phyloP scores from a whole-genome alignment of 92 coral and sea anemone genomes.

The Porites evermanni region DNA sequence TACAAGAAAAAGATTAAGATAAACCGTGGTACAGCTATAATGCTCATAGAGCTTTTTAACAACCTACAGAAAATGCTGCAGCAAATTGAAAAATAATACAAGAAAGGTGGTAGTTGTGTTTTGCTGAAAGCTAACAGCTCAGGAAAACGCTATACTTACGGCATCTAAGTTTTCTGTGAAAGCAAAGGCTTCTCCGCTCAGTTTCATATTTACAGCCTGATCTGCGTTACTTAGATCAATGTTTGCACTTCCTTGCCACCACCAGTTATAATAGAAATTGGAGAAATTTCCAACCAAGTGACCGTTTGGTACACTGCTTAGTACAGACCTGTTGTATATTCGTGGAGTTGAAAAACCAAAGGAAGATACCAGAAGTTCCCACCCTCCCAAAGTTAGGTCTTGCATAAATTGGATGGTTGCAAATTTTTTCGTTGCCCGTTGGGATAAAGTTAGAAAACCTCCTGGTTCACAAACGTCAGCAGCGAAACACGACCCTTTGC shows the following conservation, averaged over 20 bases:
- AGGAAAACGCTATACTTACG: slow-evolving; percentile 8
- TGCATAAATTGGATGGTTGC: slow-evolving; percentile 9
- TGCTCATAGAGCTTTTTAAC: not conserved
- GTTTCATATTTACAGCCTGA: slow-evolving; percentile 6
- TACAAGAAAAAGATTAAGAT: not conserved
- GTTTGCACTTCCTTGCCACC: slow-evolving; percentile 17
- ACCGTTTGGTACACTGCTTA: not conserved
- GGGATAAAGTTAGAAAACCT: not conserved
- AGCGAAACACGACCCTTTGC: slow-evolving; percentile 26
- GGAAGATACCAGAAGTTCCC: slow-evolving; percentile 1
- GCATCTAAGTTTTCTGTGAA: not conserved
- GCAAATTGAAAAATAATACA: too few species aligned
- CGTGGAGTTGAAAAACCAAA: slow-evolving; percentile 10
- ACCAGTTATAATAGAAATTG: slow-evolving; percentile 9
- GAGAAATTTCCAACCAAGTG: slow-evolving; percentile 19
- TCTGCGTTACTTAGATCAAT: not conserved
- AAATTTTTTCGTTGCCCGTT: not conserved
- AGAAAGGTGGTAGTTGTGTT: not conserved
- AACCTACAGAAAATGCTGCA: not conserved
- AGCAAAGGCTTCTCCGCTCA: slow-evolving; percentile 6
- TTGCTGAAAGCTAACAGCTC: not conserved
- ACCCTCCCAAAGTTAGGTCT: not conserved
- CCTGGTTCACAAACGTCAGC: slow-evolving; percentile 1
- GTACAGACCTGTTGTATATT: slow-evolving; percentile 3
- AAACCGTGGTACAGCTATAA: not conserved